A percentile compares a stretch with the other conserved stretches of the same genome.
These are phyloP conservation scores for Oligia latruncula DNA, from an alignment of 2,888 invertebrate species.

Conservation along the genomic window DNA sequence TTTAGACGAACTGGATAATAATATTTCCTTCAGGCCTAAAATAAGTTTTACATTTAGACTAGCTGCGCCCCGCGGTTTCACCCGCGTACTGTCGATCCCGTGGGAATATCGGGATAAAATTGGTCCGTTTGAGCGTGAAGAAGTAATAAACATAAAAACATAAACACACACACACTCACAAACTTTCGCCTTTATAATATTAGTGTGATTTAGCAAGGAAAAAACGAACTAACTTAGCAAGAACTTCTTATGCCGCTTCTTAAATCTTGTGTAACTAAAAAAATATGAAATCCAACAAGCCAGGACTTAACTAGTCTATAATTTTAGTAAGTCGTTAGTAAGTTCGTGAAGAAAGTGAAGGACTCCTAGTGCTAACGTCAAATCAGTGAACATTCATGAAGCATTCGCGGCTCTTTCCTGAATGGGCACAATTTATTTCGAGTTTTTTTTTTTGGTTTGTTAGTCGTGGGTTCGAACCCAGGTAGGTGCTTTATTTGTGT, in stretches of 20 bases:
- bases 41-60: conserved; percentile 2
- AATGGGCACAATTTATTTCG: background rate
- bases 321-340: conserved; percentile 61
- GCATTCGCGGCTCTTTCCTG: conserved; percentile 28
- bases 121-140: too few relatives aligned
- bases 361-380: conserved; percentile 54
- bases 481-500: too few relatives aligned
- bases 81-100: too few relatives aligned
- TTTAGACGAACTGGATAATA: background rate
- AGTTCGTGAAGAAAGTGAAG: conserved; percentile 57
- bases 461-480: background rate
- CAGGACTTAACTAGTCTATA: conserved; percentile 33
- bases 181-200: too few relatives aligned
- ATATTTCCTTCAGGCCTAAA: conserved; percentile 9
- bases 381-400: conserved; percentile 69
- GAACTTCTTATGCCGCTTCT: background rate
- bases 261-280: conserved; percentile 23
- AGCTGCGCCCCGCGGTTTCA: too few relatives aligned
- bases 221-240: conserved; percentile 2
- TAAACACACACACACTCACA: too few relatives aligned
- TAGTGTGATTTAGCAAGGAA: conserved; percentile 1
- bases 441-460: background rate
- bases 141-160: too few relatives aligned
- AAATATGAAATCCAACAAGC: conserved; percentile 38
- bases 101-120: too few relatives aligned